Percentiles rank a stretch among this genome's conserved stretches.
Conservation (phyloP, 2,888 invertebrate genomes). For the Leptura quadrifasciata region DNA sequence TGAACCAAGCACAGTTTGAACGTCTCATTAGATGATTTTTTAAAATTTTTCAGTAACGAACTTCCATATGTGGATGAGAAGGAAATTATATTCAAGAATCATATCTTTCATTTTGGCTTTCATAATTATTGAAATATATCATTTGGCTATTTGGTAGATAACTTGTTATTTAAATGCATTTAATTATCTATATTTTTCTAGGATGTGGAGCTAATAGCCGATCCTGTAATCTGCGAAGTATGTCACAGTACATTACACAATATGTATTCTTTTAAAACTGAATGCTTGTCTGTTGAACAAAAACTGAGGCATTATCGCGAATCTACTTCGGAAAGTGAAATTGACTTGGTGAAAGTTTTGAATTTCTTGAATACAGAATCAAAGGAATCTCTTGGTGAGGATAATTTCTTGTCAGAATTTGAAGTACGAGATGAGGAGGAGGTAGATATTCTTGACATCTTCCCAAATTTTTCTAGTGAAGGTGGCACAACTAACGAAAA, state of each 20-base stretch:
- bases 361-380: not conserved
- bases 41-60: too few relatives aligned
- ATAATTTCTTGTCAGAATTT: slow-evolving; percentile 30
- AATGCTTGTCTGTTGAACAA: slow-evolving; percentile 21
- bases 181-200: slow-evolving; percentile 7
- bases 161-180: too few relatives aligned
- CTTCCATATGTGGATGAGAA: too few relatives aligned
- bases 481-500: not conserved
- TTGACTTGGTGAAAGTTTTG: slow-evolving; percentile 19
- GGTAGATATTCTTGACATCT: slow-evolving; percentile 24
- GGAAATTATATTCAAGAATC: too few relatives aligned
- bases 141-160: too few relatives aligned
- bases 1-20: too few relatives aligned
- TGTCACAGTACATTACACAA: slow-evolving; percentile 15
- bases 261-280: slow-evolving; percentile 19
- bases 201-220: slow-evolving; percentile 3
- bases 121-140: too few relatives aligned
- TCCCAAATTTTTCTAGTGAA: not conserved
- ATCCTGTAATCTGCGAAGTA: slow-evolving; percentile 12
- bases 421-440: slow-evolving; percentile 29
- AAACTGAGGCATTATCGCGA: not conserved
- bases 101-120: too few relatives aligned
- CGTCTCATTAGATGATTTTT: too few relatives aligned
- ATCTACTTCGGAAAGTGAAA: not conserved
- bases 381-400: not conserved